These are phyloP conservation scores for Pimephales promelas DNA, from an alignment of 2,113 vertebrate species.

Conservation along the genomic window DNA sequence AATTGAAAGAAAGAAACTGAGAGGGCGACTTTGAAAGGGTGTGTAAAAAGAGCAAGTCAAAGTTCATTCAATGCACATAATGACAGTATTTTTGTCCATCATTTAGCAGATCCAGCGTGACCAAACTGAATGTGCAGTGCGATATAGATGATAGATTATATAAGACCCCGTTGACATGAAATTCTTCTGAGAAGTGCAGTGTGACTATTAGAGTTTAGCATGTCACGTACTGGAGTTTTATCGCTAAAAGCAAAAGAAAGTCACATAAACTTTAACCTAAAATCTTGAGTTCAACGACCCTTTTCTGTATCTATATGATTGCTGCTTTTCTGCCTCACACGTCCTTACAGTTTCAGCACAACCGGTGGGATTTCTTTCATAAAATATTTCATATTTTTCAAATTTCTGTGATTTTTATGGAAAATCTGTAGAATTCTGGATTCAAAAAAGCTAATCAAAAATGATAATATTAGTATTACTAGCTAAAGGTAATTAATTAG, in stretches of 20 bases:
- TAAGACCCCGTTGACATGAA: neutral
- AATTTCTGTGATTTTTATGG: neutral
- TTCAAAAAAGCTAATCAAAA: neutral
- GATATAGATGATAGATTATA: neutral
- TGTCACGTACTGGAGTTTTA: too few relatives aligned
- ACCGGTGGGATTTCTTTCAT: neutral
- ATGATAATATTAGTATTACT: too few relatives aligned
- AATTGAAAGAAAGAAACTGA: slow-evolving; percentile 31
- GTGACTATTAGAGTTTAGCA: too few relatives aligned
- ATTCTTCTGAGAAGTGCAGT: neutral
- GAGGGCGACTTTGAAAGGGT: slow-evolving; percentile 36
- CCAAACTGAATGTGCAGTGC: neutral
- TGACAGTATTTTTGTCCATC: slow-evolving; percentile 7
- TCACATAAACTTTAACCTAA: neutral
- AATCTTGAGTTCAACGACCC: neutral
- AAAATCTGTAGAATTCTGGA: neutral
- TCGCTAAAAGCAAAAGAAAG: neutral
- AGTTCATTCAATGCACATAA: neutral
- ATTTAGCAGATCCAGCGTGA: neutral
- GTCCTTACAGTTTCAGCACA: neutral
- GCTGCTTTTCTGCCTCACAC: neutral
- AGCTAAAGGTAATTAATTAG: neutral
- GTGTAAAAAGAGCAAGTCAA: slow-evolving; percentile 16
- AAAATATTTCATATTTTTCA: too few relatives aligned
- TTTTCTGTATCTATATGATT: neutral